Conservation (phyloP, 2,797 vertebrate genomes). For the Cuniculus paca region DNA sequence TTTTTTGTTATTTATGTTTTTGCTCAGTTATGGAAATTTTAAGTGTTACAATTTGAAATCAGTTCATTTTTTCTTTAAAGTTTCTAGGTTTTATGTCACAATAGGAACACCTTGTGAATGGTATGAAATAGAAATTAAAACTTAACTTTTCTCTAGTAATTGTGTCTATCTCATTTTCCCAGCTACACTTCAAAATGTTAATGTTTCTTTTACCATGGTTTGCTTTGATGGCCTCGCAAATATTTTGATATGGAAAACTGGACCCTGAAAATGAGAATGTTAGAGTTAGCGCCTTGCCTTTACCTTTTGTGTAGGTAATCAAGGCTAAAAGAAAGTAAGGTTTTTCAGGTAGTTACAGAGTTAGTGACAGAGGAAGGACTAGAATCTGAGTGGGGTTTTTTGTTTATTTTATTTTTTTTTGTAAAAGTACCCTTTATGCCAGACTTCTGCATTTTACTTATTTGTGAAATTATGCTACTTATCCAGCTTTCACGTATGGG, state of each 20-base stretch:
- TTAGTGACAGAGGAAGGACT: background rate
- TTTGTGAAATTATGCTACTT: slow-evolving; percentile 25
- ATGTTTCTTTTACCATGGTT: background rate
- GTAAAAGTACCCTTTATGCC: background rate
- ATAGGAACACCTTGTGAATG: slow-evolving; percentile 3
- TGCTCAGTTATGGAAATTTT: slow-evolving; percentile 13
- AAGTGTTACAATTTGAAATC: slow-evolving; percentile 29
- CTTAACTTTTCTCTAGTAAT: background rate
- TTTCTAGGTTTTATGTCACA: slow-evolving; percentile 7
- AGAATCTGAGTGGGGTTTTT: background rate
- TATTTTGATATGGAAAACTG: slow-evolving; percentile 18
- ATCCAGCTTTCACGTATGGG: background rate
- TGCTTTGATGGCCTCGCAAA: slow-evolving; percentile 32
- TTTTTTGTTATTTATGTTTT: background rate
- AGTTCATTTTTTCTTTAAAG: background rate
- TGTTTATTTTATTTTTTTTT: background rate
- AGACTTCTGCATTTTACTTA: background rate
- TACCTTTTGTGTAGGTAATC: slow-evolving; percentile 40
- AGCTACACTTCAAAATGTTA: background rate
- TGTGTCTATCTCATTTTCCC: background rate
- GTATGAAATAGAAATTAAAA: slow-evolving; percentile 25
- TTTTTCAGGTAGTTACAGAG: slow-evolving; percentile 30
- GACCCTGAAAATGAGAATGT: background rate
- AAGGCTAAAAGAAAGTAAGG: background rate
- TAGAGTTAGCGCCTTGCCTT: background rate